Conservation (phyloP, 1,140 invertebrate genomes). For the Caenorhabditis latens region DNA sequence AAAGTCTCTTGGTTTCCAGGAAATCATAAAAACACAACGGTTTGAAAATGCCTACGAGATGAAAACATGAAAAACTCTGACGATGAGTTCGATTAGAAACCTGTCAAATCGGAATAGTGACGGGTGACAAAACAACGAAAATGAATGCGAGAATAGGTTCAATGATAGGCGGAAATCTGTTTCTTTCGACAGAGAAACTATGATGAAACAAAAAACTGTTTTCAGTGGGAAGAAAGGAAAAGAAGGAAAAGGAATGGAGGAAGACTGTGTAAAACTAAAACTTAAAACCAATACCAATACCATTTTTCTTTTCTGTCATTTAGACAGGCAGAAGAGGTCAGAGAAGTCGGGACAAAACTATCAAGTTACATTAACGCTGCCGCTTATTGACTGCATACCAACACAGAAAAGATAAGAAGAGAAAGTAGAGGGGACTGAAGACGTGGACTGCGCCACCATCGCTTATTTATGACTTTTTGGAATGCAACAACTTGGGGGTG, state of each 20-base stretch:
- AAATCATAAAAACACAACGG: constrained; percentile 51
- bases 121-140: constrained; percentile 33
- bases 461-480: constrained; percentile 53
- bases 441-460: constrained; percentile 26
- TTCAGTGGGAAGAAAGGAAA: too few relatives aligned
- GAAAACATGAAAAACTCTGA: neutral
- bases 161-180: constrained; percentile 41
- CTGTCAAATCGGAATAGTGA: constrained; percentile 35
- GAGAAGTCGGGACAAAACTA: constrained; percentile 32
- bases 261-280: constrained; percentile 18
- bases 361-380: constrained; percentile 51
- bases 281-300: constrained; percentile 42
- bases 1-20: constrained; percentile 49
- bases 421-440: constrained; percentile 28
- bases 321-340: constrained; percentile 4
- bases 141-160: neutral
- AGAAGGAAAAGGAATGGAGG: neutral
- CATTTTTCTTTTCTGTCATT: neutral
- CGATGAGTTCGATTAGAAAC: constrained; percentile 49
- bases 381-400: constrained; percentile 56
- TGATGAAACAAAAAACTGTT: neutral
- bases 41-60: constrained; percentile 15
- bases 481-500: constrained; percentile 45
- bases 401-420: constrained; percentile 39
- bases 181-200: neutral